Evolutionary conservation across 2,888 invertebrate genomes (phyloP).

Genomic region (Oconnorella tubifera): DNA sequence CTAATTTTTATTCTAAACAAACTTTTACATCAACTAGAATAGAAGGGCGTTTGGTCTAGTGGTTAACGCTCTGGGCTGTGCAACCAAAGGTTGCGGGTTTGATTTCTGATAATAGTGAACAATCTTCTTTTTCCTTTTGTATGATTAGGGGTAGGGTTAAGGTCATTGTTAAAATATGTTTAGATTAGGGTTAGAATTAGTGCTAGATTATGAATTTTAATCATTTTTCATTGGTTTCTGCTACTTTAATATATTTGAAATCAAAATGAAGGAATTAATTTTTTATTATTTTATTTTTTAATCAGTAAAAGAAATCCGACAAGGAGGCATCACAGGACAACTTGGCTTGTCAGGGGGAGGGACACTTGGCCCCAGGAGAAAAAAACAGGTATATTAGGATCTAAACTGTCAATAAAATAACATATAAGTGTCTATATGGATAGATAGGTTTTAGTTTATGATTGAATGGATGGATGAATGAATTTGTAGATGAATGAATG

Average conservation of each 20-base stretch:
- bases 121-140: no score
- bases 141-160: no score
- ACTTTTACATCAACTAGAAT: neutral
- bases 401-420: neutral
- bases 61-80: no score
- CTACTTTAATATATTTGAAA: no score
- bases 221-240: no score
- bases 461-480: conserved; percentile 4
- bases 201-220: neutral
- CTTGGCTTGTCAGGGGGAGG: neutral
- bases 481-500: neutral
- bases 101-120: no score
- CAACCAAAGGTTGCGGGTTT: no score
- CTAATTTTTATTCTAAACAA: neutral
- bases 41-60: no score
- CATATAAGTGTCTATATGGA: conserved; percentile 9
- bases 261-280: no score
- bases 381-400: conserved; percentile 4
- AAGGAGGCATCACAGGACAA: neutral
- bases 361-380: neutral
- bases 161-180: no score
- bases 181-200: neutral
- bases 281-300: neutral
- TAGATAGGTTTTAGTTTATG: conserved; percentile 10
- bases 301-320: neutral